Conservation (phyloP, 2,797 vertebrate species). For the Diglossa cyanea region DNA sequence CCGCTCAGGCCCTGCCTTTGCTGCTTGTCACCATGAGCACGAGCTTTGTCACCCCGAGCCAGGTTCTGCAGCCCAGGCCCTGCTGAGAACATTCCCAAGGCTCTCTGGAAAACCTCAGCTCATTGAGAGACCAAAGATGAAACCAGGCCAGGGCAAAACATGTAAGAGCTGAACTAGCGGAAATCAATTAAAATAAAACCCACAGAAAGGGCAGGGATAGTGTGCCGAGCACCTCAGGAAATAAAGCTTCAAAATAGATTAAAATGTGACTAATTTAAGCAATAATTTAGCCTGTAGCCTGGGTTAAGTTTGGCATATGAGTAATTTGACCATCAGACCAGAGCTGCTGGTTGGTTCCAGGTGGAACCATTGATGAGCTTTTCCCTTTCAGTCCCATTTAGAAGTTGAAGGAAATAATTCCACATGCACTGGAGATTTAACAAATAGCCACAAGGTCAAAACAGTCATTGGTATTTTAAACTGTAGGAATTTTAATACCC, state of each 20-base stretch:
- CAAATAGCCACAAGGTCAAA: not conserved
- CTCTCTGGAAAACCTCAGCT: slow-evolving; percentile 1
- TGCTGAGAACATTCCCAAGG: not conserved
- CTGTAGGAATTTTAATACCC: not conserved
- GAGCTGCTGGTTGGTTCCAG: not conserved
- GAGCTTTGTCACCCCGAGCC: not conserved
- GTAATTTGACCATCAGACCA: not conserved
- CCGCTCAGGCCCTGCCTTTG: not conserved
- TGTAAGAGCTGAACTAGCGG: not conserved
- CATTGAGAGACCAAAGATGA: not conserved
- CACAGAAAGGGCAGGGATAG: not conserved
- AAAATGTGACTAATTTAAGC: slow-evolving; percentile 21
- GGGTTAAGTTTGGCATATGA: not conserved
- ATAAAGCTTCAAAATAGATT: not conserved
- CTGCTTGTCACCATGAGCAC: not conserved
- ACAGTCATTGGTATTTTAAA: not conserved
- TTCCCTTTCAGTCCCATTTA: not conserved
- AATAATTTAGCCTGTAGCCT: not conserved
- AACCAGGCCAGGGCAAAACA: slow-evolving; percentile 4
- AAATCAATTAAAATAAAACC: not conserved
- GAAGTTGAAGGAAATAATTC: not conserved
- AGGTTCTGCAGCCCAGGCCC: not conserved
- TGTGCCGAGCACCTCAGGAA: not conserved
- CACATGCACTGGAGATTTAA: not conserved
- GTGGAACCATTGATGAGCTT: not conserved